phyloP scores from a whole-genome alignment of 2,797 vertebrate genomes.

The Gallirallus australis region DNA sequence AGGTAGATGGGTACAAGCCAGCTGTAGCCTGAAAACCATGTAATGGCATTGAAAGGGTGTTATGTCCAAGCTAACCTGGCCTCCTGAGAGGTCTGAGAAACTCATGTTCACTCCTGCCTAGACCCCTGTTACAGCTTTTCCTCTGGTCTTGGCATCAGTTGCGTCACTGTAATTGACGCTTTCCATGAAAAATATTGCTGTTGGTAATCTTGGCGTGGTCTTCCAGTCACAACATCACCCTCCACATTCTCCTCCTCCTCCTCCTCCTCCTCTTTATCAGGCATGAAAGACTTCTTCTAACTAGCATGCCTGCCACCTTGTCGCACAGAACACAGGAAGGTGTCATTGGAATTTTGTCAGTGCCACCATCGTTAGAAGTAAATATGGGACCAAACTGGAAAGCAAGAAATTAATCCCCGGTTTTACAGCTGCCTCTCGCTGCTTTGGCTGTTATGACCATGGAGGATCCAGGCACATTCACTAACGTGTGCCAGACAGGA shows the following conservation, averaged over 20 bases:
- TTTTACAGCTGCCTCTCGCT: neutral
- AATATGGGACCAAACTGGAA: neutral
- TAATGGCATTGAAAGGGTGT: neutral
- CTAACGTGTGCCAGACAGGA: neutral
- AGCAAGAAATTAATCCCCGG: neutral
- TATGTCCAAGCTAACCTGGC: neutral
- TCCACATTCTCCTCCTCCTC: neutral
- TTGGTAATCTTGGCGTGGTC: neutral
- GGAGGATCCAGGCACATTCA: neutral
- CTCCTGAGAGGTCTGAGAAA: neutral
- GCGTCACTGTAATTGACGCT: rapidly evolving
- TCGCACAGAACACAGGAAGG: neutral
- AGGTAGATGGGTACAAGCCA: neutral
- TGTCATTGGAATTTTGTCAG: rapidly evolving
- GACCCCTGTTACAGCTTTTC: neutral
- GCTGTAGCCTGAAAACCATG: neutral
- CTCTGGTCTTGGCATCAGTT: neutral
- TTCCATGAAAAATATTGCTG: neutral
- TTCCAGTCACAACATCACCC: neutral
- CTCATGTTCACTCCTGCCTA: neutral
- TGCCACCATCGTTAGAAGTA: neutral
- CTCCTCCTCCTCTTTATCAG: neutral
- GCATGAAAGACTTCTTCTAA: rapidly evolving
- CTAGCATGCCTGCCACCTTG: rapidly evolving
- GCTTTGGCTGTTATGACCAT: neutral